These are phyloP conservation scores for Fopius arisanus DNA, from an alignment of 1,140 invertebrate species.

Conservation along the genomic window DNA sequence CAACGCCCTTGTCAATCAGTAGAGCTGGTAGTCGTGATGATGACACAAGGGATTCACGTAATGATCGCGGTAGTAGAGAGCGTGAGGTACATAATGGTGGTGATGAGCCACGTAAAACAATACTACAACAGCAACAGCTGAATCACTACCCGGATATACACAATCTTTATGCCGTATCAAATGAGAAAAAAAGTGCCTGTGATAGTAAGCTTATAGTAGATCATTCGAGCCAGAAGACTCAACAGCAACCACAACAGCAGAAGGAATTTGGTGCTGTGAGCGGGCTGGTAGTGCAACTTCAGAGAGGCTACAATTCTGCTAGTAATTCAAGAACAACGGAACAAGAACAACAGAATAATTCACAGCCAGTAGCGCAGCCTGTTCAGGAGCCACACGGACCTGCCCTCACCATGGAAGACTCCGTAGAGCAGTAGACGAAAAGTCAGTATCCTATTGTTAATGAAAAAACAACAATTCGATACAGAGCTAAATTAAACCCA, in stretches of 20 bases:
- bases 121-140: conserved; percentile 46
- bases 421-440: conserved; percentile 58
- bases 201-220: conserved; percentile 67
- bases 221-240: conserved; percentile 65
- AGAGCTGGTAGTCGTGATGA: conserved; percentile 55
- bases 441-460: conserved; percentile 37
- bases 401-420: conserved; percentile 58
- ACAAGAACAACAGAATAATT: conserved; percentile 36
- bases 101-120: conserved; percentile 46
- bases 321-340: conserved; percentile 34
- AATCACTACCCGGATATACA: conserved; percentile 63
- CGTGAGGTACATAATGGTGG: conserved; percentile 50
- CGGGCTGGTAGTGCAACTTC: conserved; percentile 60
- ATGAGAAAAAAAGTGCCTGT: conserved; percentile 67
- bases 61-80: conserved; percentile 53
- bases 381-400: conserved; percentile 51
- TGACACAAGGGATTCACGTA: conserved; percentile 50
- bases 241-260: conserved; percentile 50
- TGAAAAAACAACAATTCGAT: conserved; percentile 6
- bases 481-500: neutral
- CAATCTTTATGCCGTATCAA: conserved; percentile 62
- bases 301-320: conserved; percentile 52
- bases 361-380: conserved; percentile 35
- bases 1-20: conserved; percentile 53
- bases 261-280: conserved; percentile 49